Conservation (phyloP, 2,113 vertebrate genomes). For the Barbus barbus region DNA sequence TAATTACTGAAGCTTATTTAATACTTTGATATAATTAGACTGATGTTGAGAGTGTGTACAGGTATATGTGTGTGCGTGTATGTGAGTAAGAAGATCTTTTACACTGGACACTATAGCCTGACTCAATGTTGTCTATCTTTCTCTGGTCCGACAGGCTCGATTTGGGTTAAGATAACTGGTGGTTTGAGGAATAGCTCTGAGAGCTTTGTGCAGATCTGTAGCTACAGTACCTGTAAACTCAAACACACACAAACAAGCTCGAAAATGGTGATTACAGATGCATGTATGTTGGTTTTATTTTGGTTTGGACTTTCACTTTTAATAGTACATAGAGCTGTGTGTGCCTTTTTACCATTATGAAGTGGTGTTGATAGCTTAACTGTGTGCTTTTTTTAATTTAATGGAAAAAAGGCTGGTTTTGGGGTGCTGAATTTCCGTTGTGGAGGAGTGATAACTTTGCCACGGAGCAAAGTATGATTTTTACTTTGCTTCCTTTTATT, state of each 20-base stretch:
- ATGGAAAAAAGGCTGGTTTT: constrained; percentile 80
- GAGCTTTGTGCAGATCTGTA: constrained; percentile 87
- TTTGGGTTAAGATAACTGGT: constrained; percentile 99
- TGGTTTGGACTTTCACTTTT: constrained; percentile 77
- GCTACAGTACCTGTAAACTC: constrained; percentile 90
- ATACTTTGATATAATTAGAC: constrained; percentile 10
- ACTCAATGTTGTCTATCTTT: constrained; percentile 98
- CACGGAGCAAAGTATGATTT: constrained; percentile 78
- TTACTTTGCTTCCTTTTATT: constrained; percentile 69
- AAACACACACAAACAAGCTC: constrained; percentile 93
- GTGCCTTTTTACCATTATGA: constrained; percentile 92
- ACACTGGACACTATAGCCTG: constrained; percentile 80
- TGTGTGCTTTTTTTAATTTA: constrained; percentile 91
- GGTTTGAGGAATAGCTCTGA: constrained; percentile 98
- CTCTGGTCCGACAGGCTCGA: constrained; percentile 99
- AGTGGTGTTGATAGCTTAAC: constrained; percentile 99
- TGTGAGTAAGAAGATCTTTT: constrained; percentile 60
- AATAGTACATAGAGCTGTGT: constrained; percentile 95
- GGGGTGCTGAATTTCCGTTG: constrained; percentile 82
- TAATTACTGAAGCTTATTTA: constrained; percentile 6
- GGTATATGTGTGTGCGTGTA: constrained; percentile 35
- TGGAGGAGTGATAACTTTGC: constrained; percentile 90
- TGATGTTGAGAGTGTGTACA: constrained; percentile 30
- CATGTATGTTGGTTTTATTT: constrained; percentile 90
- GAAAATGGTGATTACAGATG: constrained; percentile 99